Base-by-base conservation (phyloP, 2,888 invertebrate genomes). In the Tenthredo amoena region DNA sequence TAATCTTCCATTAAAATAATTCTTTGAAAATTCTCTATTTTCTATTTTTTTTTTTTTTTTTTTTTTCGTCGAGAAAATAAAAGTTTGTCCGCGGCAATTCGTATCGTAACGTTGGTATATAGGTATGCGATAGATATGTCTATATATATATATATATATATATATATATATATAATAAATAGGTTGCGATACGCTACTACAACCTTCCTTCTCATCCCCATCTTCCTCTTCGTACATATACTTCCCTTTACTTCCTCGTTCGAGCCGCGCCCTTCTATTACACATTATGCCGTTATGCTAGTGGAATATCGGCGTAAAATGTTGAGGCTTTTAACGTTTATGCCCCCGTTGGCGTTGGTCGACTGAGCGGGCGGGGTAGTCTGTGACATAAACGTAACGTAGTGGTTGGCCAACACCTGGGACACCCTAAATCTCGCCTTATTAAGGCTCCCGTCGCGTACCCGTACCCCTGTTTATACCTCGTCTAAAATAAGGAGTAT, bases 341-440 rank as follows among this genome's bases (percentile, higher is more conserved):
- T 87, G 89, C 86, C 81, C 86, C 85, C 88, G 88, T 88, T 89
- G 86, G 87, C 58, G 84, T 85, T 86, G 86, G 34, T 21, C 58
- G 62, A 55, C 55, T 55, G 12, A 18, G 21, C 47, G 34, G 34
- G 68, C 34, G 81, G 71, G 31, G 40, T 18, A 55, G 50, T 72
- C 71, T 81, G 87, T 88, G 87, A 88, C 89, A 88, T 90, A 90
- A 90, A 90, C 87, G 88, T 26, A 21, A 47, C 68, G 47, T 86
- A 84, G 84, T 86, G 87, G 86, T 68, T 84, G 87, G 87, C 85
- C 85, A 86, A 85, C 91, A 91, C 90, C 91, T 92, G 91, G 88
- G 91, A 88, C 90, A 87, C 88, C 88, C 88, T 91, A 90, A 91
- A 91, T 91, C 90, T 90, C 89, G 86, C 88, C 90, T 91, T 91